A percentile compares a stretch with the other conserved stretches of the same genome.
These are phyloP conservation scores for Sebastes fasciatus DNA, from an alignment of 2,113 vertebrate species.

Conservation along the genomic window DNA sequence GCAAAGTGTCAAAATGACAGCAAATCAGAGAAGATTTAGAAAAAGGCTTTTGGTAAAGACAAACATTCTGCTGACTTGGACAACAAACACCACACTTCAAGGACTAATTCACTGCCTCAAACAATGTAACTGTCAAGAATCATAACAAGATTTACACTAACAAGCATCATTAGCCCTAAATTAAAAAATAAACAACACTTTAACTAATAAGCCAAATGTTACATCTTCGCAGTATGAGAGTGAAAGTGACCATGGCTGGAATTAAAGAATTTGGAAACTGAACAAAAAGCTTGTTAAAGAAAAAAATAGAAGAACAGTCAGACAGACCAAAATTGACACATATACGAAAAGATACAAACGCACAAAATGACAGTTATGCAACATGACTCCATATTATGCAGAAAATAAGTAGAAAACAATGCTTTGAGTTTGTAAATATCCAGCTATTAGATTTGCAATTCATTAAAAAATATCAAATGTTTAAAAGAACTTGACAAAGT, in stretches of 20 bases:
- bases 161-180: too few species aligned
- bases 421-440: background rate
- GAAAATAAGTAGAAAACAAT: background rate
- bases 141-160: too few species aligned
- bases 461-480: too few species aligned
- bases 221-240: too few species aligned
- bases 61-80: background rate
- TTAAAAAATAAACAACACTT: background rate
- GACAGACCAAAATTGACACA: background rate
- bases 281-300: too few species aligned
- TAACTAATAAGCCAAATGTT: background rate
- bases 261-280: background rate
- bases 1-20: background rate
- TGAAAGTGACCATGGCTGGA: accelerated
- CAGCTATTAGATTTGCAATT: accelerated
- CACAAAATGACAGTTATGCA: background rate
- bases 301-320: too few species aligned
- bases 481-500: background rate
- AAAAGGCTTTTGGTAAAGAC: background rate
- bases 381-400: background rate
- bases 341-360: accelerated
- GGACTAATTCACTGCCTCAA: too few species aligned
- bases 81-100: background rate
- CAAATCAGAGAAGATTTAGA: background rate
- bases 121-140: background rate